A percentile compares a stretch with the other conserved stretches of the same genome.
phyloP scores from a whole-genome alignment of 2,113 vertebrate species.

The Pica pica region DNA sequence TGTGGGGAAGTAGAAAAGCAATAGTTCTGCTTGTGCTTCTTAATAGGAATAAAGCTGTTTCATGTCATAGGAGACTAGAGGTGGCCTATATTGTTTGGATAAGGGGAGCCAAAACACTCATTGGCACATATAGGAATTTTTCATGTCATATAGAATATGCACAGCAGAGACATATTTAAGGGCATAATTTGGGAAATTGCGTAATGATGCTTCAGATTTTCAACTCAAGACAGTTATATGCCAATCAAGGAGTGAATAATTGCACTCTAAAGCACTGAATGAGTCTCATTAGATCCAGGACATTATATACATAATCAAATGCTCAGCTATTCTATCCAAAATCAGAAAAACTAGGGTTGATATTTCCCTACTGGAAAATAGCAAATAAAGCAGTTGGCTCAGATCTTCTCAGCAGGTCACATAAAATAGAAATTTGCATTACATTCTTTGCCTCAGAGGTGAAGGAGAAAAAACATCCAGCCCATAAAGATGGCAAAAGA shows the following conservation, averaged over 20 bases:
- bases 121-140: not conserved
- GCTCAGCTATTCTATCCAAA: not conserved
- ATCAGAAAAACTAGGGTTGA: not conserved
- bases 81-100: not conserved
- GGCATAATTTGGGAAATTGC: not conserved
- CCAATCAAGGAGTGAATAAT: slow-evolving; percentile 20
- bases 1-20: not conserved
- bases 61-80: not conserved
- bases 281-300: not conserved
- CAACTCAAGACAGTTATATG: not conserved
- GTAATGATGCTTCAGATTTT: not conserved
- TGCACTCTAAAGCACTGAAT: slow-evolving; percentile 11
- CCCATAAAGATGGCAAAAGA: not conserved
- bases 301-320: not conserved
- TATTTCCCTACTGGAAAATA: not conserved
- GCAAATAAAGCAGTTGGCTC: not conserved
- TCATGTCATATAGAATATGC: not conserved
- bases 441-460: not conserved
- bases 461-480: not conserved
- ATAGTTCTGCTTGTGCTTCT: not conserved
- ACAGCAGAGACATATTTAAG: not conserved
- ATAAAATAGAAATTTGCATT: not conserved
- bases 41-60: not conserved
- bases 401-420: not conserved
- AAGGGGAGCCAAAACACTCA: not conserved